Base-by-base conservation (phyloP, 2,888 invertebrate genomes). In the Drosophila recens region DNA sequence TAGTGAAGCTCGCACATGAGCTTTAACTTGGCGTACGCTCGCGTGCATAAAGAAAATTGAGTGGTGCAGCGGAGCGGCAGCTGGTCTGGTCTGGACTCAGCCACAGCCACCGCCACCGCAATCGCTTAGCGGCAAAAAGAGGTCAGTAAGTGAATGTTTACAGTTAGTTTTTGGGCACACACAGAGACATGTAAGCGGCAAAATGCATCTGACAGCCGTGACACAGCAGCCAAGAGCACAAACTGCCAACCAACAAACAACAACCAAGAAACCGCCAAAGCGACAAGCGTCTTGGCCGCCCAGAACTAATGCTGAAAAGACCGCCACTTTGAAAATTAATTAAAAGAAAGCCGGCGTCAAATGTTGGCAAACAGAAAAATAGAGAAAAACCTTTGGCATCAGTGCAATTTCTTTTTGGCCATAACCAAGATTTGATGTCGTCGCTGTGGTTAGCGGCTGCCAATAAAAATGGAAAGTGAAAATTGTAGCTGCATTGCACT, bases 381-480 rank as follows among this genome's bases (percentile, higher is more conserved):
- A 71, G 64, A 72, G 78, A 56, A 61, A 61, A 89, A 73, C 89
- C 72, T 88, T 85, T 89, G 89, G 82, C 89, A 89, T 15, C 68
- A 65, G 51, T 73, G 87, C 89, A 85, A 79, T 85, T 85, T 85
- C 84, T 85, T 89, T 84, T 84, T 85, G 82, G 83, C 83, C 78
- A 86, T 71, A 79, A 64, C 77, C 64, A 85, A 84, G 87, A 89
- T 89, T 89, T 85, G 85, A 87, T 73, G 67, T 58, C 45, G 68
- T 53, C 46, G 63, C 54, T 67, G 42, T 43, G 74, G 57, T 75
- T 67, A 53, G 51, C 48, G 72, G 56, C 45, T 82, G 82, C 82
- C 86, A 87, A 87, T 87, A 90, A 87, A 86, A 87, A 87, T 88
- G 86, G 86, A 87, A 87, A 87, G 86, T 87, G 86, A 87, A 87